Evolutionary conservation across 2,888 invertebrate genomes (phyloP), one percentile per base, ranked within the genome.

Genomic region (Eledona agricola): DNA sequence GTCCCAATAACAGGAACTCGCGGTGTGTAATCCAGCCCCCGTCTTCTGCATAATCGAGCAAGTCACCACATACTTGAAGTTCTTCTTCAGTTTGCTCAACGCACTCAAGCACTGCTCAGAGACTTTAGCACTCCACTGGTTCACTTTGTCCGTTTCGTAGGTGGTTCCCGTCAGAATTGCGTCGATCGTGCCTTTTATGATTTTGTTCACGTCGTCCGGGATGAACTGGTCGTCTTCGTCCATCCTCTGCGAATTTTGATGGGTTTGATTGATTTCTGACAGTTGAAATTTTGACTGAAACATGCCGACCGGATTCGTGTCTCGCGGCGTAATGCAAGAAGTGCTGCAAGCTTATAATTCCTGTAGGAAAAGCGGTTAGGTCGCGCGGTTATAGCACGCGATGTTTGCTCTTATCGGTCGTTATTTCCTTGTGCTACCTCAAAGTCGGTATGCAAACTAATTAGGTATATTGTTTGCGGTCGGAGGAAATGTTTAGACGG

Each of bases 11-110:
- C 91, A 91, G 1, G 89, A 87, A 58, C 88, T 89, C 1, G 90
- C 89, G 2, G 91, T 89, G 72, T 92, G 90, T 22, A 92, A 77
- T 1, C 90, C 92, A 0, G 90, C 85, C 7, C 91, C 91, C 66
- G 87, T 89, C 75, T 89, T 91, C 77, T 92, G 91, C 77, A 91
- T 90, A 55, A 93, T 87, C 7, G 89, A 88, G 70, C 90, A 88
- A 26, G 88, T 87, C 61, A 90, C 90, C 72, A 87, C 87, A 72
- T 90, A 92, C 77, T 92, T 92, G 74, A 88, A 92, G 17, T 89
- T 87, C 70, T 90, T 90, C 67, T 88, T 86, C 43, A 90, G 76
- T 71, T 89, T 89, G 64, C 86, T 87, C 4, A 92, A 77, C 55
- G 86, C 83, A 35, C 83, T 78, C 32, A 92, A 75, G 46, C 87